Evolutionary conservation across 2,113 vertebrate species (phyloP), one percentile per base, ranked within the genome.

Genomic region (Indri indri): DNA sequence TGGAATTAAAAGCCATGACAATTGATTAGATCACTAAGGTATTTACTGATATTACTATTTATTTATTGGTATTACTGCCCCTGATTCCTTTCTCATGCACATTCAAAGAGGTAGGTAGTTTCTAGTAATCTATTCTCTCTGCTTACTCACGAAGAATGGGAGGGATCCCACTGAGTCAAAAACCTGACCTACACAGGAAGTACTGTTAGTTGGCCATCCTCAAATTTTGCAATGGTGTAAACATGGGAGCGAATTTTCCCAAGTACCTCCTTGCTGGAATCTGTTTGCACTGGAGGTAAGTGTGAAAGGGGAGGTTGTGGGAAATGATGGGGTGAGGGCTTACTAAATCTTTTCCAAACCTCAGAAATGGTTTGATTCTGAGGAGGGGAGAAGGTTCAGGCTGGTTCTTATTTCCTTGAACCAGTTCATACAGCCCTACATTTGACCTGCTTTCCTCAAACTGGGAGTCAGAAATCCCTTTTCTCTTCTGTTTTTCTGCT

Each of bases 401-500:
- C 98, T 98, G 98, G 97, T 98, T 99, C 98, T 98, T 98, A 95
- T 92, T 98, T 98, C 97, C 98, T 97, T 97, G 97, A 91, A 98
- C 96, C 98, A 98, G 95, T 97, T 98, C 96, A 97, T 98, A 97
- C 89, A 98, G 98, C 98, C 98, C 98, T 98, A 98, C 99, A 98
- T 18, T 98, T 99, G 98, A 99, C 97, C 98, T 99, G 98, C 96
- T 98, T 99, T 99, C 98, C 98, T 98, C 98, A 98, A 99, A 99
- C 98, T 98, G 98, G 99, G 99, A 99, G 98, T 99, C 98, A 99
- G 99, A 99, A 99, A 99, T 98, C 99, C 99, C 99, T 99, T 99
- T 99, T 99, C 99, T 99, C 98, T 99, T 99, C 99, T 99, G 99
- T 99, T 99, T 99, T 99, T 99, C 99, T 99, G 98, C 99, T 99